Evolutionary conservation across 2,113 vertebrate genomes (phyloP).

Genomic region (Typhlomys cinereus): DNA sequence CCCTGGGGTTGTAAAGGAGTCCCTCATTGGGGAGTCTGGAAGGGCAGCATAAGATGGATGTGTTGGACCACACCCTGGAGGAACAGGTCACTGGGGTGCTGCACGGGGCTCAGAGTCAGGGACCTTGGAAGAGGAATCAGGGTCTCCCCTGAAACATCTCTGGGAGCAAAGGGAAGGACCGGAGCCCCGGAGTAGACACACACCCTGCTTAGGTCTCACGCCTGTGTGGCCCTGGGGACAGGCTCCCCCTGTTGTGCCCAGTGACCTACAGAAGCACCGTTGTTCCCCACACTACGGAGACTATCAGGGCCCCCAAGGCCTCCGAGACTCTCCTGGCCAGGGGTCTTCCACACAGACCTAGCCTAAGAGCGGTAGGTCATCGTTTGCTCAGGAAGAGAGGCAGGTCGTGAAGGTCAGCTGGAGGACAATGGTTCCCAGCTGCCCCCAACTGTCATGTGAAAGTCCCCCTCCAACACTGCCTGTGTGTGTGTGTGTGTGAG

Average conservation of each 20-base stretch:
- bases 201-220: background rate
- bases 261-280: background rate
- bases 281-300: no score
- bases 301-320: background rate
- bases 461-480: background rate
- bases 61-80: fast-evolving
- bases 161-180: background rate
- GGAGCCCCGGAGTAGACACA: background rate
- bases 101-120: background rate
- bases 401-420: background rate
- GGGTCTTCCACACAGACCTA: background rate
- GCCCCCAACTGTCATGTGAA: background rate
- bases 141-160: fast-evolving
- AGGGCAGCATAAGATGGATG: background rate
- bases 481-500: no score
- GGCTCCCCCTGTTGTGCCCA: background rate
- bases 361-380: background rate
- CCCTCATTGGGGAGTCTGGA: background rate
- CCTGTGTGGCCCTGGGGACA: background rate
- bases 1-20: background rate
- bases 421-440: no score
- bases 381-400: background rate
- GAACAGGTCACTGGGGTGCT: background rate
- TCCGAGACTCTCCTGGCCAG: background rate
- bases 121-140: background rate